Evolutionary conservation across 2,888 invertebrate genomes (phyloP).

Genomic region (Tethea ocularis): DNA sequence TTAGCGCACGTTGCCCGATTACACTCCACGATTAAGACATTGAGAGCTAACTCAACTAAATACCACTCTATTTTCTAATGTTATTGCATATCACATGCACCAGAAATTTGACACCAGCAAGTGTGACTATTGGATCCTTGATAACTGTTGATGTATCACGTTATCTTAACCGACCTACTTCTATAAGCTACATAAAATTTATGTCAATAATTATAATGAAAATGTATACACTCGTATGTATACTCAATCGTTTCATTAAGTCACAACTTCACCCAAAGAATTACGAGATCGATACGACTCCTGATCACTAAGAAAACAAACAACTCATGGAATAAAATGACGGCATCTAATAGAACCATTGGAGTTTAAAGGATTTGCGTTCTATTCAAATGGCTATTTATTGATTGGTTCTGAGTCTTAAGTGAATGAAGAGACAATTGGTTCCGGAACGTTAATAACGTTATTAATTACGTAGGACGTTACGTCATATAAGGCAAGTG

Average conservation of each 20-base stretch:
- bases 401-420: constrained; percentile 40
- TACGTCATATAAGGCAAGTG: constrained; percentile 55
- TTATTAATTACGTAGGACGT: constrained; percentile 50
- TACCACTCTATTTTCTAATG: background rate
- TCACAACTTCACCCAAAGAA: background rate
- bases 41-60: constrained; percentile 9
- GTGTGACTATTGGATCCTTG: background rate
- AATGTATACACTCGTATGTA: too few species aligned
- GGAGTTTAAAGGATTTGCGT: constrained; percentile 11
- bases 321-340: background rate
- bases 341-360: background rate
- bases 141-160: background rate
- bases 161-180: background rate
- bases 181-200: background rate
- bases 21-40: constrained; percentile 27
- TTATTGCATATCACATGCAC: constrained; percentile 5
- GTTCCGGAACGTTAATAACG: constrained; percentile 40
- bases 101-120: background rate
- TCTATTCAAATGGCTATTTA: constrained; percentile 19
- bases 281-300: too few species aligned
- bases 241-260: background rate
- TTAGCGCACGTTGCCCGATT: constrained; percentile 69
- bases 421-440: constrained; percentile 42
- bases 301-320: background rate
- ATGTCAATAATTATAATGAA: background rate